phyloP scores from a whole-genome alignment of 2,797 vertebrate genomes.

The Anolis apletophallus region DNA sequence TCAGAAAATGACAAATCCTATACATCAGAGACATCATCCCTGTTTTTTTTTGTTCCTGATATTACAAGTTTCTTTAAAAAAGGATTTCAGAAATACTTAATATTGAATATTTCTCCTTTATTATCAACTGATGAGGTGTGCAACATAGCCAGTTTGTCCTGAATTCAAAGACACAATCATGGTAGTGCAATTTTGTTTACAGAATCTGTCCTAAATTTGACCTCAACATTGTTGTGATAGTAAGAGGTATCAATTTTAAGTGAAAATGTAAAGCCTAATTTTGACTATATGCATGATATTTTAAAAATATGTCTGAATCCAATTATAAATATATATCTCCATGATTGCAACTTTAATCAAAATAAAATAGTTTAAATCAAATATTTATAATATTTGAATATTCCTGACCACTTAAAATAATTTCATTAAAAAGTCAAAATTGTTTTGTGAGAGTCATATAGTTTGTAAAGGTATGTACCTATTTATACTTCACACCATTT shows the following conservation, averaged over 20 bases:
- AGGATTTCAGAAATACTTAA: background rate
- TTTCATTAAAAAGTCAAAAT: background rate
- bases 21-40: background rate
- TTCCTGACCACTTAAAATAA: background rate
- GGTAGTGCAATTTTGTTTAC: no score
- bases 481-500: background rate
- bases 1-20: conserved; percentile 17
- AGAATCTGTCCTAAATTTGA: background rate
- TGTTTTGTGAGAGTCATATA: background rate
- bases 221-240: background rate
- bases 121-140: conserved; percentile 7
- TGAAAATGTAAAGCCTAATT: conserved; percentile 11
- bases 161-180: background rate
- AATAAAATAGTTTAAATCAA: background rate
- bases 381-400: conserved; percentile 5
- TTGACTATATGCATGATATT: background rate
- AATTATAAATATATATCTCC: background rate
- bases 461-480: background rate
- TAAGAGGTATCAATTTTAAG: background rate
- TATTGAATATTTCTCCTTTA: background rate
- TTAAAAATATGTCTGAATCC: conserved; percentile 13
- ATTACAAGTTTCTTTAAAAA: background rate
- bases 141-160: conserved; percentile 2
- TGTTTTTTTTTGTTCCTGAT: conserved; percentile 1
- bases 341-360: background rate